Evolutionary conservation across 2,888 invertebrate species (phyloP).

Genomic region (Brassicogethes aeneus): DNA sequence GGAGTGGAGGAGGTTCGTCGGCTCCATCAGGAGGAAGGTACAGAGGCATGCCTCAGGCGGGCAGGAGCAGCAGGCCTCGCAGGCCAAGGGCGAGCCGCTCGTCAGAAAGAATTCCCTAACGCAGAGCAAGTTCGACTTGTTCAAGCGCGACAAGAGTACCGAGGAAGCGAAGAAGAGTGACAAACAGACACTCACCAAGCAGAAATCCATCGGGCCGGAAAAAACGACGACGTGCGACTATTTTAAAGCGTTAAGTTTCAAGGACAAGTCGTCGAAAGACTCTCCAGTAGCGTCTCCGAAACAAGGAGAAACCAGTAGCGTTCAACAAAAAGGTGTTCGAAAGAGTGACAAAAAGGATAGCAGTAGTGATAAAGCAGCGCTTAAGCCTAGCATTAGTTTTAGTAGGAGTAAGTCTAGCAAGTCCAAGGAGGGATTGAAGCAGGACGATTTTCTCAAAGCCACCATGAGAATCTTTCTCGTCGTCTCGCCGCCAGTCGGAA

Average conservation of each 20-base stretch:
- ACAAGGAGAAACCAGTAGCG: constrained; percentile 22
- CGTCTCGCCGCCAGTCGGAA: constrained; percentile 58
- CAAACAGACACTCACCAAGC: constrained; percentile 38
- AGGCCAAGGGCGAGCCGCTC: constrained; percentile 28
- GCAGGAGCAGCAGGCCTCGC: constrained; percentile 13
- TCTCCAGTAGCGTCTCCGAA: constrained; percentile 31
- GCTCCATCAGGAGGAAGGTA: constrained; percentile 40
- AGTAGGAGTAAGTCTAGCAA: constrained; percentile 20
- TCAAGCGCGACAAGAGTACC: constrained; percentile 27
- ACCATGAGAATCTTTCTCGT: constrained; percentile 68
- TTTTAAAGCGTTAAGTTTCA: constrained; percentile 32
- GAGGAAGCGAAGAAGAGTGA: constrained; percentile 25
- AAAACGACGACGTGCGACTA: constrained; percentile 19
- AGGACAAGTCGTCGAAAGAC: constrained; percentile 32
- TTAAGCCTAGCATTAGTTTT: constrained; percentile 26
- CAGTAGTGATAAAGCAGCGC: constrained; percentile 5
- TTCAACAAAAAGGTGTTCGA: constrained; percentile 33
- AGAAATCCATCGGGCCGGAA: constrained; percentile 34
- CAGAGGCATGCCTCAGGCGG: constrained; percentile 36
- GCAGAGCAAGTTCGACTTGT: constrained; percentile 29
- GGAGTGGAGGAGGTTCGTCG: constrained; percentile 42
- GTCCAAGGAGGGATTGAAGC: constrained; percentile 37
- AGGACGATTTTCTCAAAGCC: constrained; percentile 61
- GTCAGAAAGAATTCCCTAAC: constrained; percentile 40
- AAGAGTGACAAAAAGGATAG: constrained; percentile 35